These are phyloP conservation scores for Willisornis vidua DNA, from an alignment of 2,113 vertebrate species.

Conservation along the genomic window DNA sequence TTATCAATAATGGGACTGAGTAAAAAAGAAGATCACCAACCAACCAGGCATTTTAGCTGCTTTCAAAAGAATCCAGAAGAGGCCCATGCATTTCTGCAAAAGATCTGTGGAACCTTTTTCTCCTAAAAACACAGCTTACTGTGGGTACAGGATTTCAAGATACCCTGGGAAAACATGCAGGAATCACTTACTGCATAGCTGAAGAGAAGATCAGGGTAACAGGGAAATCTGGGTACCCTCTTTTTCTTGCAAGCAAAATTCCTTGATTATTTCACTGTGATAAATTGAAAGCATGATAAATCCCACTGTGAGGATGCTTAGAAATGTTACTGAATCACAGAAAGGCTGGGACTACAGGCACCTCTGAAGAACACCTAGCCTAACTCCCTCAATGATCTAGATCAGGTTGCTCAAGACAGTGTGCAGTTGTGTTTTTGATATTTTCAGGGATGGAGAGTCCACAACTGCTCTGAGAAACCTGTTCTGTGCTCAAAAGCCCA, in stretches of 20 bases:
- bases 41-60: background rate
- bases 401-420: background rate
- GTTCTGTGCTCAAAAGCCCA: background rate
- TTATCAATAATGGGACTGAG: conserved; percentile 37
- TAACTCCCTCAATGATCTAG: background rate
- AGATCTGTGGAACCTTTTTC: background rate
- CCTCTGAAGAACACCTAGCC: background rate
- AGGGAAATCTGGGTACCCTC: fast-evolving
- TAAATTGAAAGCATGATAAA: background rate
- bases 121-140: background rate
- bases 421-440: background rate
- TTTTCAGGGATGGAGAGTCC: background rate
- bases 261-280: background rate
- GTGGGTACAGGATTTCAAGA: background rate
- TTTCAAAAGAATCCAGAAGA: background rate
- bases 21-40: conserved; percentile 4
- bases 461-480: background rate
- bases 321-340: background rate
- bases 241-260: background rate
- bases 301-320: background rate
- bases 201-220: background rate
- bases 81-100: background rate
- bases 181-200: background rate
- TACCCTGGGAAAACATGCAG: background rate
- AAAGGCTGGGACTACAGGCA: background rate